Evolutionary conservation across 2,113 vertebrate genomes (phyloP), one percentile per base, ranked within the genome.

Genomic region (Rhinoderma darwinii): DNA sequence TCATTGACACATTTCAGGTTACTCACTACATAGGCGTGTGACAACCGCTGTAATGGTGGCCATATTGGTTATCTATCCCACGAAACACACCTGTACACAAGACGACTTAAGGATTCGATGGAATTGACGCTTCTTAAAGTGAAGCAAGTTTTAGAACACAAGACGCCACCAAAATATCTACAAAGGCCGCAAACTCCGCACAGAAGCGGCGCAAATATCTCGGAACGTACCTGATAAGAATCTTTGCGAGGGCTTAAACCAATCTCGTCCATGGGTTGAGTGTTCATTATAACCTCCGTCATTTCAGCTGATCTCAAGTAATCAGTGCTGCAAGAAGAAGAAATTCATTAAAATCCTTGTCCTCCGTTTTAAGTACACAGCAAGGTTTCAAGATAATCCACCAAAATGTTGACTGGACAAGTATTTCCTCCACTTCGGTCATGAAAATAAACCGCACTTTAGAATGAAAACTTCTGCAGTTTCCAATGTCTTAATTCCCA

Each of bases 201-300:
- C 10, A 41, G 25, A 10, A 10, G 59, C 22, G 9, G 22, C 22
- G 9, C 10, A 63, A n/a, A 2, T n/a, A 6, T 41, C 25, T 43
- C 15, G 2, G 7, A 32, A 63, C 92, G 83, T 91, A 99, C 98
- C 96, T 99, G 98, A 84, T 98, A 99, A 0, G 97, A 96, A 37
- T 98, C 97, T 93, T 99, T 99, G 91, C 95, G 95, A 89, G 97
- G 96, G 87, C 89, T 98, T 91, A 98, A 95, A 89, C 96, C 96
- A 17, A 98, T 98, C 89, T 99, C 96, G 56, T 99, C 97, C 95
- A 99, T 98, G 84, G 96, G 92, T 89, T 96, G 94, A 90, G 94
- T 92, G 91, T 79, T 98, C 95, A 99, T 97, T 95, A 98, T 97
- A 93, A 99, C 97, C 92, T 98, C 97, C 91, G 98, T 98, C 98